Base-by-base conservation (phyloP, 2,797 vertebrate species). In the Adrianichthys oophorus region DNA sequence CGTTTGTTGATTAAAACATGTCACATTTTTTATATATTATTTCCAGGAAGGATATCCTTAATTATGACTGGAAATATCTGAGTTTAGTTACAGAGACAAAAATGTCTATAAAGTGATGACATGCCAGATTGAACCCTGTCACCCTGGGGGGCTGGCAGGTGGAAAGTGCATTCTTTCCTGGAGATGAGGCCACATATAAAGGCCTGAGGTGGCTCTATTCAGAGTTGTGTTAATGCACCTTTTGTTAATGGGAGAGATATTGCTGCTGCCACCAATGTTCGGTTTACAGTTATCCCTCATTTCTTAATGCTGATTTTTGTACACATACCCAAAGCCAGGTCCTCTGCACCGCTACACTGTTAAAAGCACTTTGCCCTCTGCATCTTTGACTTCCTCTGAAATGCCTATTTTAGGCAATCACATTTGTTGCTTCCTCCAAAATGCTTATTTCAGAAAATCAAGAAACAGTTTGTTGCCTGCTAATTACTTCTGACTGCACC, bases 401-500 rank as follows among this genome's bases (percentile, higher is more conserved):
- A 93, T 92, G 93, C 94, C 96, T 92, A 95, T 95, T 96, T 95
- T 87, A 88, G 85, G 92, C 95, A 98, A 98, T 98, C 32, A 37
- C 77, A 68, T 88, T 80, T 92, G 94, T 91, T 76, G 88, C 92
- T 94, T 94, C 90, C 92, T 93, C 92, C 93, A 91, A 95, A 94
- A 93, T 92, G 93, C 94, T 96, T 92, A 95, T 95, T 96, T 95
- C 87, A 88, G 85, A 92, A 95, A 98, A 98, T 98, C 95, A 95
- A 92, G 86, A 90, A 90, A 94, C 94, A 93, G 92, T 96, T 98
- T 93, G 89, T 91, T 91, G 91, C 89, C 91, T 87, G 86, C 91
- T 98, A 97, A 98, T 96, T 96, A 94, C 92, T 84, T 89, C 85
- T 93, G 94, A 94, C 96, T 94, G 95, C 95, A 95, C 93, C 91